Base-by-base conservation (phyloP, 2,888 invertebrate species). In the Tenthredo distinguenda region DNA sequence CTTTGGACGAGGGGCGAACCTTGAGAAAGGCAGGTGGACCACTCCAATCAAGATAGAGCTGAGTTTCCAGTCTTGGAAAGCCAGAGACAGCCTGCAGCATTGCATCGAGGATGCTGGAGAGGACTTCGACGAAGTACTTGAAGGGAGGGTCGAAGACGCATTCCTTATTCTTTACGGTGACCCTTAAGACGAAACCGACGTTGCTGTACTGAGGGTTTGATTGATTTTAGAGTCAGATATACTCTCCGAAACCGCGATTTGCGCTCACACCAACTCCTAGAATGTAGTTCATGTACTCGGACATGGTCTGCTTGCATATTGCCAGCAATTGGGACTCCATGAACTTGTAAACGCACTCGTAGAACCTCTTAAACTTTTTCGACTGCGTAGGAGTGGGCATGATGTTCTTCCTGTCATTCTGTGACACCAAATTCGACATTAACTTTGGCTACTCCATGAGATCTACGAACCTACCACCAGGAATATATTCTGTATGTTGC, bases 271-370 rank as follows among this genome's bases (percentile, higher is more conserved):
- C 95, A 89, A 96, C 96, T 91, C 97, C 97, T 87, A 96, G 95
- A 81, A 98, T 95, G 87, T 97, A 97, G 84, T 96, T 94, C 4
- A 97, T 96, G 92, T 96, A 98, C 89, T 97, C 97, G 82, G 95
- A 94, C 89, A 99, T 95, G n/a, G 98, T 98, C 88, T 96, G 95
- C 85, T 98, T 94, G 89, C 97, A 97, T 71, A 98, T 94, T 9
- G 96, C 96, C 92, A 98, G 97, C 84, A 99, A 94, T 91, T 98
- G 97, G 88, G 96, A 96, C 0, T 98, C 97, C 99, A 99, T 99
- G 85, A 99, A 94, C 71, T 97, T 97, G 0, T 96, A 96, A 0
- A 97, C 96, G 89, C 98, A 97, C 92, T 98, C 97, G 92, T 97
- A 98, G 93, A 98, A 99, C 62, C 96, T 95, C 90, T 95, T 96